Base-by-base conservation (phyloP, 2,113 vertebrate species). In the Pycnonotus jocosus region DNA sequence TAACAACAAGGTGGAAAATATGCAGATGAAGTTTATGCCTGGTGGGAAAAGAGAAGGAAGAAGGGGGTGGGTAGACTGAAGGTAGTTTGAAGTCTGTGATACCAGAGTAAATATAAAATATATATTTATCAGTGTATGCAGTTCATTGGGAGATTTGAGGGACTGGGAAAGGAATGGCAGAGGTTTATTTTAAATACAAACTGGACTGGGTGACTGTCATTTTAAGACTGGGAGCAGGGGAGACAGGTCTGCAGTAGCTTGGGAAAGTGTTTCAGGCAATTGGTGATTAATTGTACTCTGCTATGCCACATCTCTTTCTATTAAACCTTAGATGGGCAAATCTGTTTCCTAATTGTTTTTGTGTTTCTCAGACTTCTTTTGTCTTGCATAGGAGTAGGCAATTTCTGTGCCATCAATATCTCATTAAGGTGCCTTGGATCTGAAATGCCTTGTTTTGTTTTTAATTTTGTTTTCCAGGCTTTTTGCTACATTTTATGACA, bases 291-390 rank as follows among this genome's bases (percentile, higher is more conserved):
- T 97, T 97, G 79, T 88, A 69, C 70, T 93, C 96, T 96, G 69
- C 68, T 92, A 81, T 82, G 93, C 95, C 85, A 91, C 93, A 97
- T 95, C 95, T 97, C 91, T 81, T 95, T 77, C 96, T 79, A 93
- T 68, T 96, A 96, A 93, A 85, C 73, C 47, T 86, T 57, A 84
- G 88, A 89, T 90, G 77, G 81, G 81, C 81, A 93, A 91, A 95
- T 81, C 81, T 70, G 42, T 85, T 97, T 86, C 89, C 78, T 97
- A 97, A 97, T 97, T 93, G 94, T 94, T 97, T 96, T 92, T 95
- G 83, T 95, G 64, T 93, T 93, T 97, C 70, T 94, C 69, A 83
- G 92, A 44, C 90, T 97, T 96, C 88, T 74, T 95, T 90, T 95
- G 35, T 94, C 82, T 97, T 95, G 91, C 85, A 96, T 53, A 95